Percentiles rank a stretch among this genome's conserved stretches.
These are phyloP conservation scores for Ichneumoninae sp. DNA, from an alignment of 2,888 invertebrate genomes.

Conservation along the genomic window DNA sequence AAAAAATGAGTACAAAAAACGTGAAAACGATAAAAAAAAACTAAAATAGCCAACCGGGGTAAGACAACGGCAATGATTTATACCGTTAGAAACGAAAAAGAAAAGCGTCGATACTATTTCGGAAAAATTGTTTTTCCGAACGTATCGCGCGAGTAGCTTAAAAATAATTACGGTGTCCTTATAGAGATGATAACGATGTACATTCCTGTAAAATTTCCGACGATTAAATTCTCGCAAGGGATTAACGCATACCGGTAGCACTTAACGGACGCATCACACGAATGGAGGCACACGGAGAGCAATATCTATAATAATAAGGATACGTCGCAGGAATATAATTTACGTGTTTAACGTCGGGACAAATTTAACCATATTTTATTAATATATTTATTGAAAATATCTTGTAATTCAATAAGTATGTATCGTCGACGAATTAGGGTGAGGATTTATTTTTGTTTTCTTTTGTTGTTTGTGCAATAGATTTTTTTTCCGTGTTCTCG, in stretches of 20 bases:
- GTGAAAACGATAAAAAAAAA: background rate
- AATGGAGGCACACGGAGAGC: background rate
- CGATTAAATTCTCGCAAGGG: constrained; percentile 26
- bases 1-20: constrained; percentile 2
- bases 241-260: background rate
- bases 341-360: background rate
- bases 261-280: background rate
- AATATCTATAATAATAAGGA: background rate
- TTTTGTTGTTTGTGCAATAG: constrained; percentile 40
- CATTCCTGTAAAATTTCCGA: constrained; percentile 64
- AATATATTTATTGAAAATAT: constrained; percentile 45
- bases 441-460: background rate
- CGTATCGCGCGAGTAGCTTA: background rate
- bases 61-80: background rate
- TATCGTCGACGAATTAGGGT: constrained; percentile 46
- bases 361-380: constrained; percentile 21
- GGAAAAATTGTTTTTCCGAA: background rate
- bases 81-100: background rate
- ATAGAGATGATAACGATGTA: constrained; percentile 46
- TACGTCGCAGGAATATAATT: constrained; percentile 14
- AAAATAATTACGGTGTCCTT: background rate
- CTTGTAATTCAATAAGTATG: constrained; percentile 26
- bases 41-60: background rate
- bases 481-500: constrained; percentile 39
- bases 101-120: background rate